Conservation (phyloP, 2,797 vertebrate genomes). For the Silurus aristotelis region DNA sequence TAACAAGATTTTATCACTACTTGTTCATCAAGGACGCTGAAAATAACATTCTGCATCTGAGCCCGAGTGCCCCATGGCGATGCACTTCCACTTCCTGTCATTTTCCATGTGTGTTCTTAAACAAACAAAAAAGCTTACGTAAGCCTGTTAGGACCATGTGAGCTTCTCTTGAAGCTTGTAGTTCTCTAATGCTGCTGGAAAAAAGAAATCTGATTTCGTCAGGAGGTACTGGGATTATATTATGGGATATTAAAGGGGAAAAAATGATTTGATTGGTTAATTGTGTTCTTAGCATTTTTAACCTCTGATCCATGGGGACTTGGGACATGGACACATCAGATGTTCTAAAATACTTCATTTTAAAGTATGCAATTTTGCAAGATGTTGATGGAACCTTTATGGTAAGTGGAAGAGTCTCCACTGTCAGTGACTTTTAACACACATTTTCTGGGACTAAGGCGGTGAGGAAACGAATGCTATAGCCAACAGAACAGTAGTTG, state of each 20-base stretch:
- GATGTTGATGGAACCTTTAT: not conserved
- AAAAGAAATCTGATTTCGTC: not conserved
- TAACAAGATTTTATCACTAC: not conserved
- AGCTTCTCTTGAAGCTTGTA: not conserved
- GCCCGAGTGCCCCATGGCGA: not conserved
- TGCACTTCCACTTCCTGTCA: not conserved
- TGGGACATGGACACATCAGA: not conserved
- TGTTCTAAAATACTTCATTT: not conserved
- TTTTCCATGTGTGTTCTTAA: conserved; percentile 17
- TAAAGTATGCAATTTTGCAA: not conserved
- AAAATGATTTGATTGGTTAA: not conserved
- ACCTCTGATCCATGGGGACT: not conserved
- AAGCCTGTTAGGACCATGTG: not conserved
- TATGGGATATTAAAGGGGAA: not conserved
- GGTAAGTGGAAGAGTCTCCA: not conserved
- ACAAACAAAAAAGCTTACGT: not conserved
- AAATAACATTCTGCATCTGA: not conserved
- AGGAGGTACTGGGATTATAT: not conserved
- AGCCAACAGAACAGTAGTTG: not conserved
- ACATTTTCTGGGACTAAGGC: not conserved
- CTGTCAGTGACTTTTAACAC: not conserved
- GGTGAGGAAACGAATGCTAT: not conserved
- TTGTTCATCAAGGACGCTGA: not conserved
- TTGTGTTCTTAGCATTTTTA: too few species aligned
- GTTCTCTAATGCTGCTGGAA: not conserved